Percentiles rank a stretch among this genome's conserved stretches.
Conservation (phyloP, 2,113 vertebrate species). For the Indri indri region DNA sequence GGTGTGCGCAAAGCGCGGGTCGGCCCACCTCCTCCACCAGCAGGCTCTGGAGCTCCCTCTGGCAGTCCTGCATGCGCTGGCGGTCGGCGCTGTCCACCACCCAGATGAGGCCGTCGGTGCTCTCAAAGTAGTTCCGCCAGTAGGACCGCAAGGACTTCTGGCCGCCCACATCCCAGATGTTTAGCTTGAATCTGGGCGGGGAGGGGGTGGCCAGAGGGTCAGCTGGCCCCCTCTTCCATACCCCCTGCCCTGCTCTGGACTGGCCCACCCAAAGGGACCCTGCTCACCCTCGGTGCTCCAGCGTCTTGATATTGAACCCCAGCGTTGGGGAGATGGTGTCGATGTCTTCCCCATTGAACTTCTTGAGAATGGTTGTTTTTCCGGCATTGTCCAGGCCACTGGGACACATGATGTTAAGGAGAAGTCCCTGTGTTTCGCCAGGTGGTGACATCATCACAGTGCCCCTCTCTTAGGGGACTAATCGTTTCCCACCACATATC, state of each 20-base stretch:
- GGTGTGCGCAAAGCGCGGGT: rapidly evolving
- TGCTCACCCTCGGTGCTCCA: constrained; percentile 92
- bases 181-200: constrained; percentile 90
- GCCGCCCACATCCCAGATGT: constrained; percentile 96
- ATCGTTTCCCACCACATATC: neutral
- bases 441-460: neutral
- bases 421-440: neutral
- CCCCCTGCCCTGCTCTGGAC: neutral
- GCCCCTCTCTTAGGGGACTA: neutral
- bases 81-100: constrained; percentile 95
- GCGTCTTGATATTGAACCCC: constrained; percentile 95
- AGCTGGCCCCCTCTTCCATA: rapidly evolving
- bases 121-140: constrained; percentile 97
- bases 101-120: constrained; percentile 95
- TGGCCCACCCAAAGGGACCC: rapidly evolving
- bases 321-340: constrained; percentile 94
- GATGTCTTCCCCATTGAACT: constrained; percentile 94
- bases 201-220: neutral
- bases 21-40: constrained; percentile 90
- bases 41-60: constrained; percentile 87
- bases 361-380: constrained; percentile 95
- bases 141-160: constrained; percentile 95
- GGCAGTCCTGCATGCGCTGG: constrained; percentile 91
- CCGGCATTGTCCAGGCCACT: constrained; percentile 95
- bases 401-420: constrained; percentile 78